Conservation (phyloP, 1,140 invertebrate species). For the Myzus persicae region DNA sequence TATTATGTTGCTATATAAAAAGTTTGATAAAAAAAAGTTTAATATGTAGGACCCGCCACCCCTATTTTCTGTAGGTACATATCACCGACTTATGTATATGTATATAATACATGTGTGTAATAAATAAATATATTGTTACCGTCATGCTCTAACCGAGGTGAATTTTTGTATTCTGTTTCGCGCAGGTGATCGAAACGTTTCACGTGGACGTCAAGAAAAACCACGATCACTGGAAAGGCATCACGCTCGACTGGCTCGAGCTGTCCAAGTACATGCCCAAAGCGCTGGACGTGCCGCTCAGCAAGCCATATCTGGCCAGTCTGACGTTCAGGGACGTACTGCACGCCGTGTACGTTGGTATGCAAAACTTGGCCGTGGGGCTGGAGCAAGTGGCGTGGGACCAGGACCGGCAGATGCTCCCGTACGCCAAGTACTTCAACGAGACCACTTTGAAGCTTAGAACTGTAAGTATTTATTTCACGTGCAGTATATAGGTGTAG, state of each 20-base stretch:
- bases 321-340: conserved; percentile 67
- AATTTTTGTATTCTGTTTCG: not conserved
- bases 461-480: conserved; percentile 67
- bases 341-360: conserved; percentile 69
- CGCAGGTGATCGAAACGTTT: conserved; percentile 69
- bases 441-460: conserved; percentile 69
- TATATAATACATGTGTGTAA: not conserved
- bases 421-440: conserved; percentile 69
- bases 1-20: conserved; percentile 27
- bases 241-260: conserved; percentile 69
- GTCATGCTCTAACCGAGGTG: not conserved
- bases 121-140: not conserved
- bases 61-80: not conserved
- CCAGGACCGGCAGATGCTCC: conserved; percentile 67
- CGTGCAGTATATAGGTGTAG: not conserved
- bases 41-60: not conserved
- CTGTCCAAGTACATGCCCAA: conserved; percentile 66
- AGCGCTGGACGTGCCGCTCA: conserved; percentile 65
- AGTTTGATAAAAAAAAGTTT: not conserved
- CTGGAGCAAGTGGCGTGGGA: conserved; percentile 75
- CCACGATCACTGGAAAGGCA: conserved; percentile 66
- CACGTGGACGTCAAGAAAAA: conserved; percentile 65
- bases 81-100: not conserved
- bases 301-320: conserved; percentile 65
- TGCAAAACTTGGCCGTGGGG: conserved; percentile 74